phyloP scores from a whole-genome alignment of 2,113 vertebrate genomes.

The Alouatta palliata region DNA sequence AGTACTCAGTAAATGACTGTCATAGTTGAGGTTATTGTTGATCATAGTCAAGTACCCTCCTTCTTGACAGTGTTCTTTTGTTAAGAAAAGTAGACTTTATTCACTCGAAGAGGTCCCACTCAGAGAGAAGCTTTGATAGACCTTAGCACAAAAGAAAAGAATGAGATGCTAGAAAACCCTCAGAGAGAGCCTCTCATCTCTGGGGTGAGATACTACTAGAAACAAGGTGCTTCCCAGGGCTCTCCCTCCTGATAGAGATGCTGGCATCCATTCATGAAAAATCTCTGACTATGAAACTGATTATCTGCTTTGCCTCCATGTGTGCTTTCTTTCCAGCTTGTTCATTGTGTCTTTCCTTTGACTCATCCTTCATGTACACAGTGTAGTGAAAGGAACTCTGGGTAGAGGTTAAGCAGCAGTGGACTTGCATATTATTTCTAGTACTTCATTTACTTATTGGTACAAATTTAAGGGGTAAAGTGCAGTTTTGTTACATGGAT shows the following conservation, averaged over 20 bases:
- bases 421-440: not conserved
- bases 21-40: fast-evolving
- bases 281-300: not conserved
- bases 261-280: no score
- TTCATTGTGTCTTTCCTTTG: not conserved
- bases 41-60: no score
- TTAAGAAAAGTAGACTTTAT: not conserved
- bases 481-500: no score
- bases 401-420: not conserved
- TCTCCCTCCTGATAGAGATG: fast-evolving
- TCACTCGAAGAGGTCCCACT: not conserved
- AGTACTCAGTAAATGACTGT: not conserved
- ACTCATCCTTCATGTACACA: not conserved
- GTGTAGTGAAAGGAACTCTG: not conserved
- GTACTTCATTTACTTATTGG: not conserved
- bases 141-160: not conserved
- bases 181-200: not conserved
- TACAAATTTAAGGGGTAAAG: no score
- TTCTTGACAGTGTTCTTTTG: not conserved
- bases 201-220: not conserved
- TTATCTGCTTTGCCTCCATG: not conserved
- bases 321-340: not conserved
- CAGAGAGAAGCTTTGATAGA: not conserved
- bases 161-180: not conserved
- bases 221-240: not conserved